Base-by-base conservation (phyloP, 2,888 invertebrate species). In the Melanargia galathea region DNA sequence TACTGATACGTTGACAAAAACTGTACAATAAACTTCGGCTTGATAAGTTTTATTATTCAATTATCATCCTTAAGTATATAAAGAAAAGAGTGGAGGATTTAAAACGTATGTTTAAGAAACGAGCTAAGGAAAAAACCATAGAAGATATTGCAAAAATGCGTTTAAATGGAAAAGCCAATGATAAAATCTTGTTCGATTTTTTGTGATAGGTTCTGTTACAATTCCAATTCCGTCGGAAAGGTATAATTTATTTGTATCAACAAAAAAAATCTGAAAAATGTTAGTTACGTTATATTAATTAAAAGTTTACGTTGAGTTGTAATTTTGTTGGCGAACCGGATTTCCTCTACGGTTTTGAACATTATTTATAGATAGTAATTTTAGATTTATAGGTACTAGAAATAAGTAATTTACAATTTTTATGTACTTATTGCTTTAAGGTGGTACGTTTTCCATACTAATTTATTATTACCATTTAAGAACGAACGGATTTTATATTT, bases 61-160 rank as follows among this genome's bases (percentile, higher is more conserved):
- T 18, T 33, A 30, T 30, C 16, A 26, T 7, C 16, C 11, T 18
- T 51, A 51, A 1, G 4, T 11, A 10, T 51, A 18, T 30, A 18
- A 16, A 10, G 0, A 18, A 0, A 30, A 51, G 51, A 33, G 51
- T 16, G 16, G 18, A 51, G 30, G 51, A 51, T 51, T 18, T 30
- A 30, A 56, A 30, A 24, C 13, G 4, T 40, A 30, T 11, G 56
- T 8, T 30, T 30, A 18, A 26, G 30, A 49, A 30, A 49, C 30
- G 30, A 51, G 11, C 18, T 49, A 24, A 51, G 3, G 26, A 54
- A 54, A 62, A 65, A 62, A 62, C 58, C 58, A 40, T 48, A 49
- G 40, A 26, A 58, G 33, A 30, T 54, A 62, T 65, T 62, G 64
- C 64, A 65, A 54, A 48, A 40, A 46, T 64, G 40, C 35, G 48